A percentile compares a stretch with the other conserved stretches of the same genome.
Conservation (phyloP, 2,888 invertebrate species). For the Tiphia femorata region DNA sequence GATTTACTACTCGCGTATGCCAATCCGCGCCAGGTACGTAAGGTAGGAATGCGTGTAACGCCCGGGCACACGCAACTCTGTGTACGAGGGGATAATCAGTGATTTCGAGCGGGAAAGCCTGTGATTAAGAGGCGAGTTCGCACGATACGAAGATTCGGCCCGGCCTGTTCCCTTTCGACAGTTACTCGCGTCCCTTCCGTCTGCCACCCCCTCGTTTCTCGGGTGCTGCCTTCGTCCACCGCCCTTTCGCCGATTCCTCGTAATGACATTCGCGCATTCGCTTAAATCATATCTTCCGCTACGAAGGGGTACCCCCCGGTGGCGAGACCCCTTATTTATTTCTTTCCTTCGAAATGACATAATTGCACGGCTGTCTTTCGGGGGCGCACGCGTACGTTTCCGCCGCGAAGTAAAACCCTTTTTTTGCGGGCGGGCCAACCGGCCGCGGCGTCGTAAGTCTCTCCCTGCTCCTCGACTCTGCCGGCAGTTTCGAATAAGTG, state of each 20-base stretch:
- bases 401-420: conserved; percentile 6
- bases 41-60: no score
- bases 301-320: no score
- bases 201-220: no score
- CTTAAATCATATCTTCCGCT: conserved; percentile 42
- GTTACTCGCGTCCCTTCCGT: no score
- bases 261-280: conserved; percentile 39
- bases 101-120: conserved; percentile 32
- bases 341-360: conserved; percentile 39
- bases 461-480: not conserved
- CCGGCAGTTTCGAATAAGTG: not conserved
- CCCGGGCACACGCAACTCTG: conserved; percentile 7
- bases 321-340: conserved; percentile 28
- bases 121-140: conserved; percentile 29
- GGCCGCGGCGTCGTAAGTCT: conserved; percentile 2
- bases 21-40: no score
- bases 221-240: no score
- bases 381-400: conserved; percentile 15
- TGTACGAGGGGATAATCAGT: conserved; percentile 24
- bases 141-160: conserved; percentile 27
- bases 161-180: no score
- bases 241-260: conserved; percentile 30
- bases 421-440: not conserved
- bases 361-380: conserved; percentile 39
- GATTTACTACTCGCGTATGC: not conserved